Percentiles rank a stretch among this genome's conserved stretches.
Evolutionary conservation across 2,797 vertebrate genomes (phyloP).

Genomic region (Rhyacichthys aspro): DNA sequence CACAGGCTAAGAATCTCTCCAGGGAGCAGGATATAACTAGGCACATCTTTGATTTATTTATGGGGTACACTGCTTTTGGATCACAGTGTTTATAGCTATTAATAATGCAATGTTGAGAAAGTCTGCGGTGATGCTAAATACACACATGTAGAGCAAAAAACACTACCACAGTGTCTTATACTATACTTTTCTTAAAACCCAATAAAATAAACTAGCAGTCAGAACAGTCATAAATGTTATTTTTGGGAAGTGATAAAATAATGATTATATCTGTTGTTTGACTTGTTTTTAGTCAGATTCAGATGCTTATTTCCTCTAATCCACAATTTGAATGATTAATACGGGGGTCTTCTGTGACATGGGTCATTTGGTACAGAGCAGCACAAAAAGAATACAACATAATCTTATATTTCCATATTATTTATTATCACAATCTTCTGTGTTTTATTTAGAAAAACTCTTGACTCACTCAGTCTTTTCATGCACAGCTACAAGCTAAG

Average conservation of each 20-base stretch:
- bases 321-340: neutral
- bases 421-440: too few relatives aligned
- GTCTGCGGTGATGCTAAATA: conserved; percentile 33
- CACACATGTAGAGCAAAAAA: conserved; percentile 21
- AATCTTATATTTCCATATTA: too few relatives aligned
- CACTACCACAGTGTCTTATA: neutral
- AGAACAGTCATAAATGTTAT: conserved; percentile 6
- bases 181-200: too few relatives aligned
- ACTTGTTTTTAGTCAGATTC: conserved; percentile 19
- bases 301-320: neutral
- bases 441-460: too few relatives aligned
- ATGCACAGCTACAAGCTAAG: too few relatives aligned
- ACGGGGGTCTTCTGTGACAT: too few relatives aligned
- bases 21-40: conserved; percentile 38
- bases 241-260: conserved; percentile 23
- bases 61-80: conserved; percentile 58
- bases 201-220: too few relatives aligned
- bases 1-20: conserved; percentile 42
- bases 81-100: conserved; percentile 66
- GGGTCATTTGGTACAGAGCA: too few relatives aligned
- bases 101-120: conserved; percentile 63
- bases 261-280: conserved; percentile 28
- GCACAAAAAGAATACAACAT: too few relatives aligned
- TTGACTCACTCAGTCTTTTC: too few relatives aligned
- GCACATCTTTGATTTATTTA: conserved; percentile 69